Evolutionary conservation across 2,797 vertebrate genomes (phyloP).

Genomic region (Manis crassicaudata): DNA sequence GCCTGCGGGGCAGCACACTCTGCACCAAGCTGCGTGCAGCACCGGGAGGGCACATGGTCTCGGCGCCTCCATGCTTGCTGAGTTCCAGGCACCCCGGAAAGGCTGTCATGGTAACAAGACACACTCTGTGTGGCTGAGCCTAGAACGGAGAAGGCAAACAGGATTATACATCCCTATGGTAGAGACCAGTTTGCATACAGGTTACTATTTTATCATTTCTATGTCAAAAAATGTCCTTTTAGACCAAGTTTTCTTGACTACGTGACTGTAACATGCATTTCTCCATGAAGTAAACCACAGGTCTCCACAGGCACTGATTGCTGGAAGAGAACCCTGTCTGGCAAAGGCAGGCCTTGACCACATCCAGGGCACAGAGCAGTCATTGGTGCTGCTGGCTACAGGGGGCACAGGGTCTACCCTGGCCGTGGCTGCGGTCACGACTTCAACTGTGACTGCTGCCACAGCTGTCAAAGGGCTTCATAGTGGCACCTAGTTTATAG

Average conservation of each 20-base stretch:
- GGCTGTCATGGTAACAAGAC: background rate
- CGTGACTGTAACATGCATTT: background rate
- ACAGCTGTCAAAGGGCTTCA: background rate
- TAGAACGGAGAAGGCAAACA: background rate
- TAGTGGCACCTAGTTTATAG: background rate
- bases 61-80: background rate
- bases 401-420: background rate
- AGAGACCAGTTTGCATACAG: background rate
- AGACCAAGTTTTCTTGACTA: background rate
- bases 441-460: background rate
- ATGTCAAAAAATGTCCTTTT: background rate
- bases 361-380: background rate
- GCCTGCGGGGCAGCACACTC: background rate
- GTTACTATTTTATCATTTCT: background rate
- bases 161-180: background rate
- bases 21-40: background rate
- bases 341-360: background rate
- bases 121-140: background rate
- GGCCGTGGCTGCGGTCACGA: background rate
- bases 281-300: background rate
- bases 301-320: background rate
- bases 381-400: background rate
- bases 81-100: background rate
- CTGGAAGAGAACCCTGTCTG: background rate
- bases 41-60: no score